A percentile compares a stretch with the other conserved stretches of the same genome.
Conservation (phyloP, 2,888 invertebrate genomes). For the Xestia sexstrigata region DNA sequence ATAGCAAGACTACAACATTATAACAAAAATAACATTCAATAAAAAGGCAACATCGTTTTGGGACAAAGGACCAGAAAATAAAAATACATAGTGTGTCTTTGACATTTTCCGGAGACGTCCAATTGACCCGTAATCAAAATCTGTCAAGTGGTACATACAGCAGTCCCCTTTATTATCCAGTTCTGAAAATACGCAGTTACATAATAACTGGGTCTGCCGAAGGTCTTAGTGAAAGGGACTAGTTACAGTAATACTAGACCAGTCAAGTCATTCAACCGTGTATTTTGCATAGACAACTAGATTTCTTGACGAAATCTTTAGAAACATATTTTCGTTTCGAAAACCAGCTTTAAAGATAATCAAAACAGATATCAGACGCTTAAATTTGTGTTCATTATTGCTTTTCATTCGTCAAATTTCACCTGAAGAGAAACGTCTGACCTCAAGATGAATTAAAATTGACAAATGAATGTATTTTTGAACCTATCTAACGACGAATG, state of each 20-base stretch:
- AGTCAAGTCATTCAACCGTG: neutral
- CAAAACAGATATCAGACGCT: neutral
- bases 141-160: slow-evolving; percentile 11
- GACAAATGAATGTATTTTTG: neutral
- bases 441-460: neutral
- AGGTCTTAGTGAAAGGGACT: slow-evolving; percentile 25
- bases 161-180: neutral
- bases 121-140: slow-evolving; percentile 29
- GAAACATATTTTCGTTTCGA: slow-evolving; percentile 4
- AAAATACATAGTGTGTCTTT: neutral
- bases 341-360: neutral
- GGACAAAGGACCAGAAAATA: slow-evolving; percentile 2
- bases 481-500: neutral
- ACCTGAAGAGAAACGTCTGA: neutral
- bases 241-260: neutral
- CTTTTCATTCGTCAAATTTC: neutral
- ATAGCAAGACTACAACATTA: slow-evolving; percentile 67
- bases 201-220: slow-evolving; percentile 10
- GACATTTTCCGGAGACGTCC: slow-evolving; percentile 10
- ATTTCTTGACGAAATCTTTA: slow-evolving; percentile 17
- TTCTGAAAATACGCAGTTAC: slow-evolving; percentile 12
- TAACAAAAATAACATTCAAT: neutral
- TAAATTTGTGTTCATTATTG: neutral
- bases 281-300: slow-evolving; percentile 6
- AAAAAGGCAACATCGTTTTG: neutral